Percentiles rank a stretch among this genome's conserved stretches.
Conservation (phyloP, 1,140 invertebrate genomes). For the Drosophila paulistorum region DNA sequence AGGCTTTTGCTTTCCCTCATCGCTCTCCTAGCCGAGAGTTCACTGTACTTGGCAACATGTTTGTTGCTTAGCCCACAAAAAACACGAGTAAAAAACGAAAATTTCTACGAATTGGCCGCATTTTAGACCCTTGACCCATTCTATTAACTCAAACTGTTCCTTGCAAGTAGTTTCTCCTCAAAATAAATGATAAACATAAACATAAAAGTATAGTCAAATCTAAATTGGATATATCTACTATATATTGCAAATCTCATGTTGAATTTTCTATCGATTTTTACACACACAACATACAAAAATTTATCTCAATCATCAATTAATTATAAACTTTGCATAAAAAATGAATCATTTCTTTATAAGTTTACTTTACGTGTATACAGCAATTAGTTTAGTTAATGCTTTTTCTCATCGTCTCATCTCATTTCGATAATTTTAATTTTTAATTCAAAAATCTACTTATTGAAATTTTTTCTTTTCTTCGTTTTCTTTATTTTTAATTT, state of each 20-base stretch:
- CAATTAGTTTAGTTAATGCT: slow-evolving; percentile 38
- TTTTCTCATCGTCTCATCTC: slow-evolving; percentile 12
- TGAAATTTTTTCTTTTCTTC: slow-evolving; percentile 58
- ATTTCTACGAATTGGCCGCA: not conserved
- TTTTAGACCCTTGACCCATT: not conserved
- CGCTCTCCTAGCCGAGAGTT: not conserved
- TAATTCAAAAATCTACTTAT: slow-evolving; percentile 79
- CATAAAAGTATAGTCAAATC: not conserved
- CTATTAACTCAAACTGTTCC: not conserved
- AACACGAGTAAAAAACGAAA: not conserved
- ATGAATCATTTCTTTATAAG: slow-evolving; percentile 37
- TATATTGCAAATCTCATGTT: not conserved
- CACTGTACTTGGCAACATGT: slow-evolving; percentile 6
- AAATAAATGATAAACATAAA: not conserved
- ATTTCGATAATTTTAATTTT: slow-evolving; percentile 51
- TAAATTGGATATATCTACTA: not conserved
- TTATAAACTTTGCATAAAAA: slow-evolving; percentile 8
- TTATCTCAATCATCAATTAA: not conserved
- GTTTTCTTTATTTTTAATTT: slow-evolving; percentile 24
- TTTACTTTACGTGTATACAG: slow-evolving; percentile 48
- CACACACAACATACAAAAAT: slow-evolving; percentile 12
- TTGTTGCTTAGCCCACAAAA: slow-evolving; percentile 14
- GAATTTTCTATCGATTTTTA: not conserved
- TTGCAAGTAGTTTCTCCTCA: not conserved
- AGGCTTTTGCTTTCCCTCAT: not conserved